Base-by-base conservation (phyloP, 2,888 invertebrate genomes). In the Sphecodes monilicornis region DNA sequence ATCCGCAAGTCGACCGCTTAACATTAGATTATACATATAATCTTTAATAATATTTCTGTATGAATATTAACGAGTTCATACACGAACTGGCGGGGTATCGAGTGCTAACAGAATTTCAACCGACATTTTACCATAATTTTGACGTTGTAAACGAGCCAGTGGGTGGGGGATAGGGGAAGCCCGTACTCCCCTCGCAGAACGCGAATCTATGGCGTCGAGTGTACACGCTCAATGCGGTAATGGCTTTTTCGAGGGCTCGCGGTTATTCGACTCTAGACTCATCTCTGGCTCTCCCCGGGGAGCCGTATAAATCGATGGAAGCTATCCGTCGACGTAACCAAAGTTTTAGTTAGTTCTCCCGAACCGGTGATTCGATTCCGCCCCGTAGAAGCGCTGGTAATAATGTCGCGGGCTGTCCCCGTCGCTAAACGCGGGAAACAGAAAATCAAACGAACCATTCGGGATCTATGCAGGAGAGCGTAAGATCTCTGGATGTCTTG, bases 301-400 rank as follows among this genome's bases (percentile, higher is more conserved):
- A 41, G 69, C 46, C 66, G 60, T 74, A 78, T 50, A 54, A 82
- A 82, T 78, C 78, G 82, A 78, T 78, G 29, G 70, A 70, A 46
- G 46, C 74, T 69, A 70, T 57, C 60, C 69, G 80, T 81, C 71
- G 77, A 64, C 74, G 60, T 74, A 79, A 79, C 68, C 69, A 73
- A 78, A 74, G 69, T 80, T 83, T 79, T 72, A 26, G 64, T 76
- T 57, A 57, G 74, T 78, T 84, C 77, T 64, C 69, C 41, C 69
- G 77, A 71, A 64, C 64, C 77, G 69, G 60, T 84, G 84, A 81
- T 78, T 77, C 81, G 80, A 78, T 84, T 84, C 69, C 76, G 46
- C 43, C 29, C 74, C 36, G 74, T 68, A 43, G 79, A 74, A 74
- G 50, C 70, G 29, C 43, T 36, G 70, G 46, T 54, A 60, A 74